Evolutionary conservation across 2,797 vertebrate species (phyloP).

Genomic region (Masticophis lateralis): DNA sequence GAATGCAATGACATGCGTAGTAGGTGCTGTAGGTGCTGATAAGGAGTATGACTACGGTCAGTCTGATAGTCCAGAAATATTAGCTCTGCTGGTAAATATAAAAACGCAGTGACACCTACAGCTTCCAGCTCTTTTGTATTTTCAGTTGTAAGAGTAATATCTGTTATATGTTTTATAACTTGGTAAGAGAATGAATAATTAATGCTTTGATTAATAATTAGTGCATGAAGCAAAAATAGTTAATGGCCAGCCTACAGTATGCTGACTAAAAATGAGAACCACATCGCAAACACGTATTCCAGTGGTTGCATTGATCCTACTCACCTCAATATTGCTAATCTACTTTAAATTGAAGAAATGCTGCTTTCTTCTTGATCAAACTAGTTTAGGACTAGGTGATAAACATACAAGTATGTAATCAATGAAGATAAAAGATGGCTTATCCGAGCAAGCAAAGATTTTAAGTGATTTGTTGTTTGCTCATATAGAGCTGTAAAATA

Average conservation of each 20-base stretch:
- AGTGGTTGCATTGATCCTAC: background rate
- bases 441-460: background rate
- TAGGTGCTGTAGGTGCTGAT: too few relatives aligned
- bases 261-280: background rate
- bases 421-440: background rate
- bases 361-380: background rate
- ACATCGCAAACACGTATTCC: background rate
- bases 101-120: too few relatives aligned
- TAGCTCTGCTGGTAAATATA: too few relatives aligned
- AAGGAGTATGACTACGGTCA: too few relatives aligned
- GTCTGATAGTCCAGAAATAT: too few relatives aligned
- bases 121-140: background rate
- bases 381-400: background rate
- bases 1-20: too few relatives aligned
- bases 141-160: background rate
- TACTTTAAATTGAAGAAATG: background rate
- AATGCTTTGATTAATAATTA: background rate
- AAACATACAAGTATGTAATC: background rate
- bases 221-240: background rate
- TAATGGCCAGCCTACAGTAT: background rate
- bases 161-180: background rate
- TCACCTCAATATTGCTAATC: background rate
- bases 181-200: background rate
- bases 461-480: background rate
- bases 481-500: conserved; percentile 30